Evolutionary conservation across 2,113 vertebrate species (phyloP), one percentile per base, ranked within the genome.

Genomic region (Colinus virginianus): DNA sequence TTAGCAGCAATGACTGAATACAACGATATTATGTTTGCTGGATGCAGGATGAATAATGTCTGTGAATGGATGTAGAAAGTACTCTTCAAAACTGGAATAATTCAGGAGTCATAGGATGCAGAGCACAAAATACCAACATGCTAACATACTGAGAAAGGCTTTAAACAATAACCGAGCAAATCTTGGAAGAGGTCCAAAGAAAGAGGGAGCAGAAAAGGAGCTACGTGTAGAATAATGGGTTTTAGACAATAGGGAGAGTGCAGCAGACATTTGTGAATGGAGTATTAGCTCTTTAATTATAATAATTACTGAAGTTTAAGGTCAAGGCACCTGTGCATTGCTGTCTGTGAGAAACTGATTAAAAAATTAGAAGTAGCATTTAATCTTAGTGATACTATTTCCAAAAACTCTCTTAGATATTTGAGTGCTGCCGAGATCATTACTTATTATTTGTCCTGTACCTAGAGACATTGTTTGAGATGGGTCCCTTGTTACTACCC

Each of bases 241-340:
- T 93, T 95, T 95, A 98, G 93, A 97, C 96, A 97, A 97, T 97
- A 97, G 90, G 92, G 94, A 93, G 53, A 90, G 83, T 76, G 59
- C 94, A 90, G 96, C 94, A 96, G 92, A 94, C 77, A 68, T 95
- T 96, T 91, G 30, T 72, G 96, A 96, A 96, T 95, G 95, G 93
- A 79, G 88, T 94, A 96, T 97, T 90, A 96, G 96, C 92, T 91
- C 93, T 96, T 97, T 97, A 97, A 97, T 98, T 97, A 97, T 95
- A 93, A 93, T 97, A 96, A 98, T 97, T 96, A 97, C 96, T 88
- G 58, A 97, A 97, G 96, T 97, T 97, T 97, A 97, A 96, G 97
- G 98, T 98, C 96, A 97, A 97, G 94, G 95, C 95, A 97, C 95
- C 94, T 97, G 95, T 97, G 90, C 90, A 94, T 95, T 95, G 92